Evolutionary conservation across 2,888 invertebrate genomes (phyloP).

Genomic region (Leptarthrus brevirostris): DNA sequence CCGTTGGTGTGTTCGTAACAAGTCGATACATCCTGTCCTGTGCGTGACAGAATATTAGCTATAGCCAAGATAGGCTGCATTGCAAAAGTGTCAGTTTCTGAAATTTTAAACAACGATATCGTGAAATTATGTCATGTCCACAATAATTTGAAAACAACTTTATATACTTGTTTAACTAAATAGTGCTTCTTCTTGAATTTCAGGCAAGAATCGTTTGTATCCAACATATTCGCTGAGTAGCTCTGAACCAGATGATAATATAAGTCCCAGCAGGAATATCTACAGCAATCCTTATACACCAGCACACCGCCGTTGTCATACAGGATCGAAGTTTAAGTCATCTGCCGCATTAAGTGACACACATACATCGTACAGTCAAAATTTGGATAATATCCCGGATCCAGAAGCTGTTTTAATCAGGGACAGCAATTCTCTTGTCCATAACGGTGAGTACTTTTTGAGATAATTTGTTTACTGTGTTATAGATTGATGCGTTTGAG

Average conservation of each 20-base stretch:
- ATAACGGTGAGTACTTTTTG: slow-evolving; percentile 87
- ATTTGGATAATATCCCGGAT: slow-evolving; percentile 83
- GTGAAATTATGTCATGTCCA: no score
- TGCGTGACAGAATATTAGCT: no score
- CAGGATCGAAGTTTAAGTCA: slow-evolving; percentile 64
- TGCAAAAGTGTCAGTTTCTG: no score
- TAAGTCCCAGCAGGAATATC: slow-evolving; percentile 71
- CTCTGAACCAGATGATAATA: slow-evolving; percentile 76
- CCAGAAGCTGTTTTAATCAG: slow-evolving; percentile 84
- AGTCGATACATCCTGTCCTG: no score
- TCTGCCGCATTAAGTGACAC: slow-evolving; percentile 79
- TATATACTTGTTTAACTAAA: no score
- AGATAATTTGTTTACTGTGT: no score
- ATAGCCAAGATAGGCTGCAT: no score
- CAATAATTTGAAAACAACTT: no score
- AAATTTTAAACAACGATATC: no score
- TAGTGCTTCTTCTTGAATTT: no score
- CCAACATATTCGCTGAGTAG: slow-evolving; percentile 83
- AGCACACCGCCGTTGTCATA: slow-evolving; percentile 60
- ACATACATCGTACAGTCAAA: slow-evolving; percentile 70
- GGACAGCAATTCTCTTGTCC: slow-evolving; percentile 83
- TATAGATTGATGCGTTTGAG: no score
- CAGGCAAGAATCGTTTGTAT: slow-evolving; percentile 85
- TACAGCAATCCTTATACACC: slow-evolving; percentile 68
- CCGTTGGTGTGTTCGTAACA: no score